phyloP scores from a whole-genome alignment of 2,113 vertebrate species.

The Smithornis capensis region DNA sequence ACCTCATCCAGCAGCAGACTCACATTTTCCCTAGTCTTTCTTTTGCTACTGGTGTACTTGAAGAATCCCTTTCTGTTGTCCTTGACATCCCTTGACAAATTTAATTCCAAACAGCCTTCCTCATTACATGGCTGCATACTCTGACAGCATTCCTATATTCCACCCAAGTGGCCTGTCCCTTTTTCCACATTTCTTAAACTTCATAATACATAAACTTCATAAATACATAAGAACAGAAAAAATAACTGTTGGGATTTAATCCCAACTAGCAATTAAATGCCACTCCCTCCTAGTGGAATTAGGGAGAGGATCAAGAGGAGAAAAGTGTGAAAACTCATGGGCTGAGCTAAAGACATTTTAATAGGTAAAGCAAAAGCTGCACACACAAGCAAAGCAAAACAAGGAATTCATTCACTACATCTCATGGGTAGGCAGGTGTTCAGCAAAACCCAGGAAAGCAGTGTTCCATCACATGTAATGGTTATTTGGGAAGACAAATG shows the following conservation, averaged over 20 bases:
- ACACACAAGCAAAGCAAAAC: not conserved
- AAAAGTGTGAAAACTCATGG: not conserved
- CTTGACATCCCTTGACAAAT: not conserved
- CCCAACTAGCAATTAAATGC: not conserved
- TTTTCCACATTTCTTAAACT: not conserved
- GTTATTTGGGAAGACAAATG: not conserved
- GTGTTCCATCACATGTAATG: fast-evolving
- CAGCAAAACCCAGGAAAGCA: not conserved
- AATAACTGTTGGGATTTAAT: not conserved
- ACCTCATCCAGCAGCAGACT: not conserved
- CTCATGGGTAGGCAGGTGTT: not conserved
- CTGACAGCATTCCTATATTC: not conserved
- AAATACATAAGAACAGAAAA: not conserved
- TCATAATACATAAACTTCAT: not conserved
- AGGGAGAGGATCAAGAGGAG: not conserved
- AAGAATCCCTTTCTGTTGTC: not conserved
- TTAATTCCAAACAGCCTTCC: not conserved
- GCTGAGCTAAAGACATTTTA: not conserved
- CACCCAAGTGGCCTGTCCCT: not conserved
- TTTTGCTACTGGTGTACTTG: not conserved
- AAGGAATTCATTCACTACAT: not conserved
- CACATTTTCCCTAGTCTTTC: not conserved
- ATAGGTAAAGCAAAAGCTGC: not conserved
- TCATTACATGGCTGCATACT: not conserved
- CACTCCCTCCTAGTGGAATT: not conserved